Conservation (phyloP, 2,113 vertebrate species). For the Dunckerocampus dactyliophorus region DNA sequence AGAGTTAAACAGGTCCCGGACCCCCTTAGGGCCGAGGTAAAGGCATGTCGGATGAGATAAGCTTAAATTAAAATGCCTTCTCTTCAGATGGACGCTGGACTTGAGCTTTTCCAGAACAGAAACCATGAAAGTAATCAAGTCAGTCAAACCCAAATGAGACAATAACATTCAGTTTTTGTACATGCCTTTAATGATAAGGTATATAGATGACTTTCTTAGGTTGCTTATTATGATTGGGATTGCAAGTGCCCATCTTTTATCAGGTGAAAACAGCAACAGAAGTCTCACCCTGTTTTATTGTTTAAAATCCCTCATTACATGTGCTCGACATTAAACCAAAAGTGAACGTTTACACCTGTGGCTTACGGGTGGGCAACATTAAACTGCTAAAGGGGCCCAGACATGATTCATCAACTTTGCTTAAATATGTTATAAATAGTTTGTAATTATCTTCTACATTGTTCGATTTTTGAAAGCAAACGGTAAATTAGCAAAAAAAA, state of each 20-base stretch:
- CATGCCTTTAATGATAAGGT: constrained; percentile 1
- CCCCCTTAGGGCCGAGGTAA: not conserved
- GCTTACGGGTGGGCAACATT: too few species aligned
- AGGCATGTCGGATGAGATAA: not conserved
- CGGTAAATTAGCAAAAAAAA: too few species aligned
- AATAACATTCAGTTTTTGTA: constrained; percentile 1
- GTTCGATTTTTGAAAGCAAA: too few species aligned
- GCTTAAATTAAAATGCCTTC: not conserved
- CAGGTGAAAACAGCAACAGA: not conserved
- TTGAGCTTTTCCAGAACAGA: not conserved
- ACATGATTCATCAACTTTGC: too few species aligned
- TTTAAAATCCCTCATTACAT: not conserved
- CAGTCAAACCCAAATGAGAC: not conserved
- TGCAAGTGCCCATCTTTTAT: not conserved
- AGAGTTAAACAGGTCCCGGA: not conserved
- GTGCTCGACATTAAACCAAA: not conserved
- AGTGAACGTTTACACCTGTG: not conserved
- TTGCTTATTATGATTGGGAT: not conserved
- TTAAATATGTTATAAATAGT: too few species aligned
- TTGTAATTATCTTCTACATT: too few species aligned
- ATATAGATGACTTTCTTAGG: not conserved
- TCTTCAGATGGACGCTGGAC: not conserved
- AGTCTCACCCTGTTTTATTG: too few species aligned
- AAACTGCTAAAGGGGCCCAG: too few species aligned
- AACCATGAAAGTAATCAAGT: not conserved